These are phyloP conservation scores for Pangasius sanitwongsei DNA, from an alignment of 2,797 vertebrate genomes.

Conservation along the genomic window DNA sequence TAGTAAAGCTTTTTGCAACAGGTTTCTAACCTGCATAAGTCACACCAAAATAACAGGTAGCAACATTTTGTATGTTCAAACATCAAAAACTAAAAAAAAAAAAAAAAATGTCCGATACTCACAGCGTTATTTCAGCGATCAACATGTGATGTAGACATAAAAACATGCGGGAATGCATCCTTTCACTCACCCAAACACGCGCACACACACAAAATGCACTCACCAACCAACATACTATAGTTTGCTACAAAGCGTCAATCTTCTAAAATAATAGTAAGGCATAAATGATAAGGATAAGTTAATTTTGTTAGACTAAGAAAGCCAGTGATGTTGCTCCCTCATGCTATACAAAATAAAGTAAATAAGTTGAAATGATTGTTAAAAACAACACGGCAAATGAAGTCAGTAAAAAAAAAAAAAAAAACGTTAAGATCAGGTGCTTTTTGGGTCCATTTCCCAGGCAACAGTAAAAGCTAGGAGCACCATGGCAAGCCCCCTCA, in stretches of 20 bases:
- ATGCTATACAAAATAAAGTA: constrained; percentile 76
- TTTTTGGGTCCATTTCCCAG: constrained; percentile 62
- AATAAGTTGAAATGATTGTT: constrained; percentile 75
- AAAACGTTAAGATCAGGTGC: constrained; percentile 65
- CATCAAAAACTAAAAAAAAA: constrained; percentile 14
- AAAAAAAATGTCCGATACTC: constrained; percentile 62
- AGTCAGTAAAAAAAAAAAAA: constrained; percentile 61
- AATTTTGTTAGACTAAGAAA: constrained; percentile 77
- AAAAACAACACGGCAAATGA: constrained; percentile 77
- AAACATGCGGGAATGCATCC: constrained; percentile 47
- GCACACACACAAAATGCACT: constrained; percentile 14
- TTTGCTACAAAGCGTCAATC: constrained; percentile 79
- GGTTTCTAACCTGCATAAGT: constrained; percentile 65
- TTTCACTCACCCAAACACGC: constrained; percentile 10
- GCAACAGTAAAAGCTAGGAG: constrained; percentile 61
- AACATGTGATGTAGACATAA: constrained; percentile 64
- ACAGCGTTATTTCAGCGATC: constrained; percentile 68
- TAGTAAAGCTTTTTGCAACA: constrained; percentile 82
- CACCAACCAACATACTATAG: constrained; percentile 52
- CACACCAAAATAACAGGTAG: constrained; percentile 65
- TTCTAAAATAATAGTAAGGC: constrained; percentile 79
- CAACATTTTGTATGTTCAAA: constrained; percentile 61
- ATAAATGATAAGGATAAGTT: constrained; percentile 80
- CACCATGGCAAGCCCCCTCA: constrained; percentile 57
- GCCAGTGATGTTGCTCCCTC: constrained; percentile 80